Evolutionary conservation across 1,140 invertebrate species (phyloP), one percentile per base, ranked within the genome.

Genomic region (Brachionus manjavacas): DNA sequence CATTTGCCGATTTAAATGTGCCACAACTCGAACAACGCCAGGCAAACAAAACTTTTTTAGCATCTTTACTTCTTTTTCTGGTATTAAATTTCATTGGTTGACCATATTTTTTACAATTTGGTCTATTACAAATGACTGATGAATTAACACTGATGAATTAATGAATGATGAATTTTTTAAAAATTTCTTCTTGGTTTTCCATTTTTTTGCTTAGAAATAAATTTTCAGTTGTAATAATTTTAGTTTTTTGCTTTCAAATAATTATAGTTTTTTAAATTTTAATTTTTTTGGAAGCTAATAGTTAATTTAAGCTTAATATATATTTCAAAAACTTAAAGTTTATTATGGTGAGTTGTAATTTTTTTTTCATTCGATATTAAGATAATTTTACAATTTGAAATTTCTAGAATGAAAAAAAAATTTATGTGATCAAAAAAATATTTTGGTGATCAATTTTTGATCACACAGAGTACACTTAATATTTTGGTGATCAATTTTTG

Each of bases 1-100:
- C 68, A n/a, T 16, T 14, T n/a, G 35, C n/a, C 7, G 14, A 70
- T 70, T 70, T 70, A 39, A 35, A 70, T n/a, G 28, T 11, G 28
- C 66, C 66, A 39, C 68, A 72, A 16, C 14, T 12, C n/a, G 68
- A 16, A 39, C 68, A 72, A 72, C 68, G 68, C 68, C 68, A 72
- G 35, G 28, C 28, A 9, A 72, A 72, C 12, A n/a, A n/a, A 39
- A n/a, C 12, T 16, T 72, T 72, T 72, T 72, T 72, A 1, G 68
- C 68, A n/a, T 35, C n/a, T 72, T 72, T 39, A 16, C 28, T 39
- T 16, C 68, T 72, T 72, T 72, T 72, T 39, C 64, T 68, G 31
- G 11, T 68, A 14, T 68, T 68, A 11, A 25, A 31, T 14, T 28
- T 31, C 64, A 68, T 68, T 68, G 7, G 25, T 31, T 68, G 3